Base-by-base conservation (phyloP, 2,113 vertebrate species). In the Petroica traversi region DNA sequence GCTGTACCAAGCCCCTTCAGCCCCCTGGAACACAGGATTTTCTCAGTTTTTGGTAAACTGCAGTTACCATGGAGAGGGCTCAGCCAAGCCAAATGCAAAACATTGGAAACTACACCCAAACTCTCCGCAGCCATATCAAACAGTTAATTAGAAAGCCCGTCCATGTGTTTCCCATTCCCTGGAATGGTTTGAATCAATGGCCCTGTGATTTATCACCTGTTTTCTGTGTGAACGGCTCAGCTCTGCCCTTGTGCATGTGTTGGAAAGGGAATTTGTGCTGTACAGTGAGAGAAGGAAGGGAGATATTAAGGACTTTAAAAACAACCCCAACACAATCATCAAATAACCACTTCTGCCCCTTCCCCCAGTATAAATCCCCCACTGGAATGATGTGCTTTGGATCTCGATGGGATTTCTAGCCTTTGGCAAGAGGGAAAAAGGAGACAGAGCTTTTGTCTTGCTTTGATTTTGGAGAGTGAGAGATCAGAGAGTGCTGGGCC, bases 141-240 rank as follows among this genome's bases (percentile, higher is more conserved):
- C 91, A 97, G 97, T 91, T 98, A 97, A 98, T 98, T 98, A 97
- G 97, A 95, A 83, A 73, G 93, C 41, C 89, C 11, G 29, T 93
- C 97, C 98, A 97, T 98, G 95, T 98, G 98, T 97, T 98, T 98
- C 95, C 96, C 97, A 98, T 98, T 98, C 88, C 73, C 90, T 86
- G 96, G 89, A 85, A 82, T 88, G 92, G 96, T 96, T 97, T 94
- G 95, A 95, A 96, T 98, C 74, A 71, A 81, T 97, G 71, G 89
- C 95, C 93, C 93, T 9, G 74, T 98, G 98, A 98, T 98, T 98
- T 98, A 98, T 98, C 97, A 98, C 97, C 97, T 98, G 97, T 94
- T 98, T 96, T 68, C 96, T 97, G 94, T 55, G 97, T 23, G 64
- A 96, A 89, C 0, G 25, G 55, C 40, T 74, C 96, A 77, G 96